These are phyloP conservation scores for Nyctibius grandis DNA, from an alignment of 2,797 vertebrate genomes.

Conservation along the genomic window DNA sequence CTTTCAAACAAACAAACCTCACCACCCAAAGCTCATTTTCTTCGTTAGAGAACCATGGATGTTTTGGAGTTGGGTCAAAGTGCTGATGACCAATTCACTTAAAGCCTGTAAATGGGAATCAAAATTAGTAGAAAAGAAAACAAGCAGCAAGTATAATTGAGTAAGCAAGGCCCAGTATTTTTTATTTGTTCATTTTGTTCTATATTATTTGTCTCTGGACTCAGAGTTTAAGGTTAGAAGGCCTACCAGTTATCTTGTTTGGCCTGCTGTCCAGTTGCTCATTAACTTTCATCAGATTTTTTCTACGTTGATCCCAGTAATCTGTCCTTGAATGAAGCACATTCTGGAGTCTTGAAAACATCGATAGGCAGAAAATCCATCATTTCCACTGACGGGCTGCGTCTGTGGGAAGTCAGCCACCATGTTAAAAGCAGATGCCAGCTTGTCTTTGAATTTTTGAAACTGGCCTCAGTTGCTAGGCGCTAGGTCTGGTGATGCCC, in stretches of 20 bases:
- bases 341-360: background rate
- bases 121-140: background rate
- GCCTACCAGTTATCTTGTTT: background rate
- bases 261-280: background rate
- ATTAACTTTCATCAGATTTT: background rate
- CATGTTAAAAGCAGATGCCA: background rate
- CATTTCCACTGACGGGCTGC: background rate
- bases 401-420: background rate
- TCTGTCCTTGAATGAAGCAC: background rate
- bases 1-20: background rate
- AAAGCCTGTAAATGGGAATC: background rate
- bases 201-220: background rate
- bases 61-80: background rate
- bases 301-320: background rate
- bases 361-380: background rate
- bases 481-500: background rate
- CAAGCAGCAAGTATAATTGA: background rate
- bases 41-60: background rate
- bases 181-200: background rate
- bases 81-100: background rate
- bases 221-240: background rate
- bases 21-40: background rate
- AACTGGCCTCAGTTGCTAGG: background rate
- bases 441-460: background rate
- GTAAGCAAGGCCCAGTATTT: background rate